Evolutionary conservation across 2,888 invertebrate genomes (phyloP), one percentile per base, ranked within the genome.

Genomic region (Drosophila fungiperda): DNA sequence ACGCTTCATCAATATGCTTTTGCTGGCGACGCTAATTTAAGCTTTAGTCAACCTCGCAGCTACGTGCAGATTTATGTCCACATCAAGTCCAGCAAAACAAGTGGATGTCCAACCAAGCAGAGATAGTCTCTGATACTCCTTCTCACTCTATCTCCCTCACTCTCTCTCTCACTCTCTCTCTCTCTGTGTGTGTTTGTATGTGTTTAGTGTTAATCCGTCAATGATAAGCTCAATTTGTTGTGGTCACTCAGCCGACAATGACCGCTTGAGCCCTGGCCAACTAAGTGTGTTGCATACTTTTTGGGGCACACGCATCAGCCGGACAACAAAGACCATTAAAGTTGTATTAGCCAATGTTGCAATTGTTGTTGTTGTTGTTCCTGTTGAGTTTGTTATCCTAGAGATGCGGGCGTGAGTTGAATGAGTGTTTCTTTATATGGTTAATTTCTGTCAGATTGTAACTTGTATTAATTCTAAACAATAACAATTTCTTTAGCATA

Each of bases 151-250:
- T 68, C 54, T 62, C 53, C 3, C 15, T 3, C 42, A 11, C 36
- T 60, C 40, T 12, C 15, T 36, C 26, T 59, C 38, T 35, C 57
- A 52, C 4, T 50, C n/a, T 57, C 54, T 26, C 6, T 23, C 9
- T 26, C 9, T 36, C 50, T 42, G 35, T 59, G 48, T 59, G 72
- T 70, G 40, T 72, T 79, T 54, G 80, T 70, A 77, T 84, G 83
- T 87, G 80, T 84, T 82, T 85, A 87, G 83, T 90, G 90, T 83
- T 90, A 90, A 90, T 90, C 90, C 90, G 90, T 90, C 90, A 89
- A 90, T 90, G 90, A 90, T 90, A 90, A 89, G 90, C 86, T 90
- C 90, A 89, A 87, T 90, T 90, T 90, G 89, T 79, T 88, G 87
- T 87, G 87, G 89, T 87, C 89, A 88, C 85, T 88, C 77, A 89